Evolutionary conservation across 2,888 invertebrate species (phyloP).

Genomic region (Noctua fimbriata): DNA sequence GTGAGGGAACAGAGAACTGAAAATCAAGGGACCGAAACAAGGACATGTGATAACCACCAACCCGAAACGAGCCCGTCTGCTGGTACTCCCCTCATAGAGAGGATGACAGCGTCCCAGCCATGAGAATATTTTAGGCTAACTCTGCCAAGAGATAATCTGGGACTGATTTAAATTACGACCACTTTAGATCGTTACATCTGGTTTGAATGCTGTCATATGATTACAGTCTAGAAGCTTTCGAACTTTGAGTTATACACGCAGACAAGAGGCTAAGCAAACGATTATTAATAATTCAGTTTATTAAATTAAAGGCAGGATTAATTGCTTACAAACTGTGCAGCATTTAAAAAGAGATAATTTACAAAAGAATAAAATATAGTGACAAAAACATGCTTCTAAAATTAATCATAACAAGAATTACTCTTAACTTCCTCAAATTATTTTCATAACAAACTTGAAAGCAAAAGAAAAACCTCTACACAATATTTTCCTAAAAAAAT

Average conservation of each 20-base stretch:
- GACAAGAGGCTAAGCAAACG: not conserved
- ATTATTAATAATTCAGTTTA: not conserved
- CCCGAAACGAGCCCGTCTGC: no score
- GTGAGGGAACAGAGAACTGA: no score
- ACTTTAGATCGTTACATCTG: no score
- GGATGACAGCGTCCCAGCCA: no score
- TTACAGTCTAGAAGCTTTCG: not conserved
- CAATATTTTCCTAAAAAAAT: constrained; percentile 18
- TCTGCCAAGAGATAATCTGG: no score
- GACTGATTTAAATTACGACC: no score
- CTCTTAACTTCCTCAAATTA: not conserved
- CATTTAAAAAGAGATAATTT: not conserved
- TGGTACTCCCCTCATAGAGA: no score
- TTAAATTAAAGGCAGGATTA: not conserved
- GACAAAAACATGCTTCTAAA: not conserved
- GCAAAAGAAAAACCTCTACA: constrained; percentile 26
- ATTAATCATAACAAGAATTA: not conserved
- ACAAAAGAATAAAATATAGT: not conserved
- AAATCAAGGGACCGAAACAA: no score
- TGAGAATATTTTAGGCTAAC: no score
- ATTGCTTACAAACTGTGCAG: not conserved
- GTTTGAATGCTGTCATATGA: not conserved
- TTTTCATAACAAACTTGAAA: not conserved
- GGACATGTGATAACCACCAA: no score
- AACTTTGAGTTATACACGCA: not conserved